These are phyloP conservation scores for Anagrus nilaparvatae DNA, from an alignment of 1,140 invertebrate species.

Conservation along the genomic window DNA sequence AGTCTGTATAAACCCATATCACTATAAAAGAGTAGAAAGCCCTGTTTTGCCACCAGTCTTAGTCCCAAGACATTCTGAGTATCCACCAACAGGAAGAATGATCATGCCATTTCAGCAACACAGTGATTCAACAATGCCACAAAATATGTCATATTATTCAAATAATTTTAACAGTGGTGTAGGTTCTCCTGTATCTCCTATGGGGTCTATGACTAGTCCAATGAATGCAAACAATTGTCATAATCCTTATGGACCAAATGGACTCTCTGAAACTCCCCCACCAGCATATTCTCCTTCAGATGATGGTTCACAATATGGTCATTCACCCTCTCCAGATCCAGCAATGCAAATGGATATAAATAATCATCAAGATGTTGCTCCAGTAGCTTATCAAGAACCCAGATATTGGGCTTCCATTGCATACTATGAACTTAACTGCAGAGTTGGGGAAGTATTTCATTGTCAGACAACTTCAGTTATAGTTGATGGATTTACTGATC, in stretches of 20 bases:
- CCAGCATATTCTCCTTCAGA: constrained; percentile 78
- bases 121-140: constrained; percentile 84
- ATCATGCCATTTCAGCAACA: constrained; percentile 81
- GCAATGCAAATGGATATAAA: constrained; percentile 48
- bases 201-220: constrained; percentile 23
- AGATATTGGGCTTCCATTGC: constrained; percentile 84
- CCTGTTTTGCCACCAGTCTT: constrained; percentile 93
- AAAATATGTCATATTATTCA: constrained; percentile 83
- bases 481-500: constrained; percentile 90
- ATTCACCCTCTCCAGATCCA: constrained; percentile 18
- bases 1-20: constrained; percentile 98
- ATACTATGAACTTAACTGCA: constrained; percentile 86
- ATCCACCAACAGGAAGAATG: constrained; percentile 79
- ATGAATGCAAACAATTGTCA: constrained; percentile 37
- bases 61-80: constrained; percentile 92
- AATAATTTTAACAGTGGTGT: constrained; percentile 56
- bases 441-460: constrained; percentile 85
- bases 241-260: constrained; percentile 49
- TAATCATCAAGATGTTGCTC: constrained; percentile 52
- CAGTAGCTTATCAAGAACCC: constrained; percentile 68
- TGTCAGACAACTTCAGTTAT: constrained; percentile 75
- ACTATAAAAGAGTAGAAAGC: constrained; percentile 91
- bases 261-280: constrained; percentile 72
- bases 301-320: constrained; percentile 41
- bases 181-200: constrained; percentile 22